Conservation (phyloP, 1,140 invertebrate genomes). For the Penaeus indicus region DNA sequence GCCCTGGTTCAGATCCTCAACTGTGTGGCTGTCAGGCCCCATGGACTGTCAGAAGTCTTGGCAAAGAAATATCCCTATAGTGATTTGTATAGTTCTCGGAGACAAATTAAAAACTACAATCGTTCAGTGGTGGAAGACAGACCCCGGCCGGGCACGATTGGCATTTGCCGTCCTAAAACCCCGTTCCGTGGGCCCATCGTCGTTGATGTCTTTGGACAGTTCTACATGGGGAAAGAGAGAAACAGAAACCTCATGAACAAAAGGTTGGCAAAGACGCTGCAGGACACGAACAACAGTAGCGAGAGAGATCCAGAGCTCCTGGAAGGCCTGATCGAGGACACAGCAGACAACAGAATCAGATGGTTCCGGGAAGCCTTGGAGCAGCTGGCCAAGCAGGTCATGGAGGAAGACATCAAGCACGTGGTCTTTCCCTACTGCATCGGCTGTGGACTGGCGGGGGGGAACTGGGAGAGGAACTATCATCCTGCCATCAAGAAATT, state of each 20-base stretch:
- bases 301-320: not conserved
- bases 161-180: not conserved
- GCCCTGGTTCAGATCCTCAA: slow-evolving; percentile 36
- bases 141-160: slow-evolving; percentile 31
- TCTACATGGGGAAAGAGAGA: slow-evolving; percentile 38
- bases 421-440: slow-evolving; percentile 30
- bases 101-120: not conserved
- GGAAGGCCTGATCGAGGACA: slow-evolving; percentile 21
- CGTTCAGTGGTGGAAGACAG: slow-evolving; percentile 1
- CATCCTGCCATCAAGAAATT: slow-evolving; percentile 21
- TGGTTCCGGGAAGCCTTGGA: slow-evolving; percentile 32
- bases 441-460: slow-evolving; percentile 34
- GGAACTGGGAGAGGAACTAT: slow-evolving; percentile 42
- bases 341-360: not conserved
- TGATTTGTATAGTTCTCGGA: slow-evolving; percentile 8
- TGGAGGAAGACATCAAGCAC: not conserved
- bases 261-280: not conserved
- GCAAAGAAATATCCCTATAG: slow-evolving; percentile 36
- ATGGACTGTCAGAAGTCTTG: slow-evolving; percentile 36
- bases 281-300: not conserved
- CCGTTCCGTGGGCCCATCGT: not conserved
- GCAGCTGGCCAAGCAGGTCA: not conserved
- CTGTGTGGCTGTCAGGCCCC: slow-evolving; percentile 40
- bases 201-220: slow-evolving; percentile 41
- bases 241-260: not conserved